Conservation (phyloP, 35 echinoderm and acorn worm species). For the Heliocidaris erythrogramma region DNA sequence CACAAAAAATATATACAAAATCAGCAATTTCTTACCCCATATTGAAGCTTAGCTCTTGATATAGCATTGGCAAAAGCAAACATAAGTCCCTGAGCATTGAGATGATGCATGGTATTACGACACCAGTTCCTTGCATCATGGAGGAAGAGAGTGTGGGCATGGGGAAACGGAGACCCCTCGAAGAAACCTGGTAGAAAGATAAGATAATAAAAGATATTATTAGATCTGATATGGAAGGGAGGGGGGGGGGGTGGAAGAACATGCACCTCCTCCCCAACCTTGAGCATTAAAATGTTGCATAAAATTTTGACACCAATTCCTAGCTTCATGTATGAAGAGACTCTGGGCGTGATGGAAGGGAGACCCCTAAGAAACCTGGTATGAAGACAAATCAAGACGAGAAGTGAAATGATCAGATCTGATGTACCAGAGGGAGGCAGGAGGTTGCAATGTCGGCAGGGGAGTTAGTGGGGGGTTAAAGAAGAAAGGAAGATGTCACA, state of each 20-base stretch:
- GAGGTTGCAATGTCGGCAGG: no score
- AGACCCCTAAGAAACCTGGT: no score
- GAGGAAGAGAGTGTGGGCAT: constrained; percentile 85
- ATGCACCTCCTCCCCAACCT: no score
- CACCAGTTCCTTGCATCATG: constrained; percentile 53
- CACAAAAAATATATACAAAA: not conserved
- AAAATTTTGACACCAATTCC: no score
- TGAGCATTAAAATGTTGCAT: no score
- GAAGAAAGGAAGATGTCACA: not conserved
- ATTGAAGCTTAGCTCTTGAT: constrained; percentile 62
- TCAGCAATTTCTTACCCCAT: constrained; percentile 63
- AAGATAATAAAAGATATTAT: not conserved
- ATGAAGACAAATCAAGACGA: no score
- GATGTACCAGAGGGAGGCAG: no score
- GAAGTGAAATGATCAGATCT: no score
- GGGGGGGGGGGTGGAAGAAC: not conserved
- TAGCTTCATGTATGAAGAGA: no score
- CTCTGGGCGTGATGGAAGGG: no score
- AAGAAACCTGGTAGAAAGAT: constrained; percentile 56
- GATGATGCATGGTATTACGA: not conserved
- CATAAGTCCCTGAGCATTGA: constrained; percentile 69
- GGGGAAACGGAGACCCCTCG: constrained; percentile 65
- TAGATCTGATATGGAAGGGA: not conserved
- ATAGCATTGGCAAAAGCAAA: constrained; percentile 83
- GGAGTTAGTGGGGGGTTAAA: no score